A percentile compares a stretch with the other conserved stretches of the same genome.
These are phyloP conservation scores for Cantharis rufa DNA, from an alignment of 2,888 invertebrate genomes.

Conservation along the genomic window DNA sequence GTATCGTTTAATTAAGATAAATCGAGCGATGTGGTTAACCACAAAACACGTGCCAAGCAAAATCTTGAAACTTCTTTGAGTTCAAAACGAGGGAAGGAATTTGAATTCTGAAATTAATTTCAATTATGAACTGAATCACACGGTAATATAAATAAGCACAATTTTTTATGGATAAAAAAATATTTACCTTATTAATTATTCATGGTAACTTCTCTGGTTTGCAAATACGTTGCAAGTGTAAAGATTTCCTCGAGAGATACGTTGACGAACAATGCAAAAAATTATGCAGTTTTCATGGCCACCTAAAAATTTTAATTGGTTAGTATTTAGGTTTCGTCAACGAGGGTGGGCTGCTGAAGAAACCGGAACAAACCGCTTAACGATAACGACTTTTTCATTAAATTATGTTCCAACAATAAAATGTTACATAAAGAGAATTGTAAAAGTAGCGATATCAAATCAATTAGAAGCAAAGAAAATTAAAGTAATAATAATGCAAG, in stretches of 20 bases:
- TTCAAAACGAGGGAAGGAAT: background rate
- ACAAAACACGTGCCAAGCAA: background rate
- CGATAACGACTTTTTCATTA: background rate
- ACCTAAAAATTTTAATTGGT: background rate
- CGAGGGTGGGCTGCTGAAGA: background rate
- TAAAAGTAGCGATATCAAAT: background rate
- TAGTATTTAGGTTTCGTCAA: background rate
- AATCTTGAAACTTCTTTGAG: background rate
- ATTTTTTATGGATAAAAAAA: background rate
- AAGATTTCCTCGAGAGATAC: background rate
- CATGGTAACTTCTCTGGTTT: background rate
- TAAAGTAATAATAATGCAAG: background rate
- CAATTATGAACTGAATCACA: background rate
- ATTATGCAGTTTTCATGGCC: background rate
- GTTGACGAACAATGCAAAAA: background rate
- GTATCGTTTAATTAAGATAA: background rate
- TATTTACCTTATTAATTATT: background rate
- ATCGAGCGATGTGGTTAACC: background rate
- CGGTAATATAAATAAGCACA: background rate
- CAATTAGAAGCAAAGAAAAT: background rate
- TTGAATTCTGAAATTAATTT: background rate
- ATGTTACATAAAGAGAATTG: background rate
- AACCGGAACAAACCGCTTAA: background rate
- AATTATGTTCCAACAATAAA: background rate
- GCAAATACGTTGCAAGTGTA: background rate